Evolutionary conservation across 2,888 invertebrate genomes (phyloP).

Genomic region (Ommatoiulus sabulosus): DNA sequence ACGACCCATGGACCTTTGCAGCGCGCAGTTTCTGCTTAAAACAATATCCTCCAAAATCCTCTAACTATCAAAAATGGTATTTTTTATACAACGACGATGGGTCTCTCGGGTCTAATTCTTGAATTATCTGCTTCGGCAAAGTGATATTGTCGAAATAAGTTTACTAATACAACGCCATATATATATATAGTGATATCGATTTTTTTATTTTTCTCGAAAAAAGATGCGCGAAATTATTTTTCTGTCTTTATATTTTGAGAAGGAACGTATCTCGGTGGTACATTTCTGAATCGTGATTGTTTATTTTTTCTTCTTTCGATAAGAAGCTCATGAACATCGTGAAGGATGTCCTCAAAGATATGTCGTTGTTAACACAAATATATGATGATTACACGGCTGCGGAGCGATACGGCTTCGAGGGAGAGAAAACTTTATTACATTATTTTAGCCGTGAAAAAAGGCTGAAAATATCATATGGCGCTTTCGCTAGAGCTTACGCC

Average conservation of each 20-base stretch:
- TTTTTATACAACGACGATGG: neutral
- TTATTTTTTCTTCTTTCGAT: constrained; percentile 24
- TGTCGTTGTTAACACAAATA: constrained; percentile 47
- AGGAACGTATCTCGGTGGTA: neutral
- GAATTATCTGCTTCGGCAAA: constrained; percentile 4
- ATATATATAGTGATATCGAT: neutral
- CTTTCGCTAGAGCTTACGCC: neutral
- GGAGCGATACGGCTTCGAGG: constrained; percentile 9
- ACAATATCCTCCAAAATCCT: neutral
- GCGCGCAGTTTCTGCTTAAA: neutral
- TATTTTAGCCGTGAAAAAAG: constrained; percentile 4
- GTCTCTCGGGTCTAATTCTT: constrained; percentile 5
- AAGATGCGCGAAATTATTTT: neutral
- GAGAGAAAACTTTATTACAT: constrained; percentile 45
- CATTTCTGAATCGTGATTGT: constrained; percentile 38
- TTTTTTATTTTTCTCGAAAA: neutral
- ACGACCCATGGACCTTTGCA: neutral
- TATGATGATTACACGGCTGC: constrained; percentile 41
- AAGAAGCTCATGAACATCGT: constrained; percentile 47
- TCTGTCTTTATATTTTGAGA: neutral
- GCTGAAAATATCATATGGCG: constrained; percentile 38
- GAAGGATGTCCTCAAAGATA: constrained; percentile 39
- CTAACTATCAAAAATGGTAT: constrained; percentile 14
- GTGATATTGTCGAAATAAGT: constrained; percentile 37
- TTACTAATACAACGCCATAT: neutral